phyloP scores from a whole-genome alignment of 2,888 invertebrate species.

The Patella pellucida region DNA sequence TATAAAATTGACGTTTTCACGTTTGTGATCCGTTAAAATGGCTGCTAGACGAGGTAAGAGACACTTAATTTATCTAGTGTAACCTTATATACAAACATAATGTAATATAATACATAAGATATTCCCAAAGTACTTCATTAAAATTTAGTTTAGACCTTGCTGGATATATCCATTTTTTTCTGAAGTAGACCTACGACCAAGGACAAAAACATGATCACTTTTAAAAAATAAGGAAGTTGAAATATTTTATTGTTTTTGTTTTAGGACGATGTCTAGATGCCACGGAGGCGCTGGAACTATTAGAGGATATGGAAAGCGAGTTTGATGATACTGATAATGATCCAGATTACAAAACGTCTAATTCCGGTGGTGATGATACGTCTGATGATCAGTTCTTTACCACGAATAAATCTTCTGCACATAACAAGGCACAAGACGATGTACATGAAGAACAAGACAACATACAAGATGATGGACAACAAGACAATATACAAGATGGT shows the following conservation, averaged over 20 bases:
- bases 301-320: slow-evolving; percentile 8
- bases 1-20: background rate
- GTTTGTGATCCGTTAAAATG: background rate
- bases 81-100: background rate
- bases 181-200: background rate
- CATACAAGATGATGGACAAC: background rate
- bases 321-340: slow-evolving; percentile 6
- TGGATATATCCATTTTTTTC: slow-evolving; percentile 8
- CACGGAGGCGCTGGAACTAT: background rate
- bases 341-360: slow-evolving; percentile 3
- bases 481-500: background rate
- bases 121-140: no score
- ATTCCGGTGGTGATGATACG: background rate
- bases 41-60: slow-evolving; percentile 1
- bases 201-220: no score
- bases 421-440: background rate
- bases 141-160: background rate
- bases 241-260: background rate
- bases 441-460: background rate
- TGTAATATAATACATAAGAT: background rate
- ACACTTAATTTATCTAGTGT: background rate
- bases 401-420: no score
- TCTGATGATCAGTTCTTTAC: no score
- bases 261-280: background rate
- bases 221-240: background rate